Evolutionary conservation across 2,113 vertebrate species (phyloP), one percentile per base, ranked within the genome.

Genomic region (Psittacara wagleri): DNA sequence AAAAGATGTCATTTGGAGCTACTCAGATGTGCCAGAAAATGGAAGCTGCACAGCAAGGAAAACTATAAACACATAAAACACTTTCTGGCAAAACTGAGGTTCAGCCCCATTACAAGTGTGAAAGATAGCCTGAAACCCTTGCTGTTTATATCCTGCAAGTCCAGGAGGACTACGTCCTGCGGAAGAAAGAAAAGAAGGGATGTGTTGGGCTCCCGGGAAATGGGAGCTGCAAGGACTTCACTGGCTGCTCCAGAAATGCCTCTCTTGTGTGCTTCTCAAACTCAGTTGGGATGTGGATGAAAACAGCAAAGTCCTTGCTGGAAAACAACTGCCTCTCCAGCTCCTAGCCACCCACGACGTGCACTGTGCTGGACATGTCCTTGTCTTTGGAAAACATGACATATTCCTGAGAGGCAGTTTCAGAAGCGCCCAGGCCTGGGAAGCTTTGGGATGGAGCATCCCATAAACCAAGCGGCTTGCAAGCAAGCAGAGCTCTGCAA

Each of bases 291-390:
- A 83, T 39, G 51, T 15, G 46, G 46, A 90, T 46, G n/a, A 70
- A 93, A 95, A 74, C 49, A 91, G 81, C 49, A 74, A 85, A 96
- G 68, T 54, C 64, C 59, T 74, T 63, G n/a, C 37, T 94, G 63
- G 72, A 77, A 94, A 94, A 80, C 75, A 94, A 78, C 57, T 89
- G 49, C 49, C 59, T 88, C 72, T 70, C 37, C 77, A 86, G 23
- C 57, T 86, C 48, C 46, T 14, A 80, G 87, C 87, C 85, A 96
- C 94, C 78, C 89, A 95, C 59, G 6, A 74, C 0, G 20, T 46
- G 54, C 2, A 3, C 73, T 13, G 67, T 78, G 62, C 87, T 94
- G 57, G 70, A 64, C 72, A 29, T 1, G 12, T 44, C 51, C 55
- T 63, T 78, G 51, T 63, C 82, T 78, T 90, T 81, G 76, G 82